Evolutionary conservation across 2,888 invertebrate genomes (phyloP).

Genomic region (Linyphia triangularis): DNA sequence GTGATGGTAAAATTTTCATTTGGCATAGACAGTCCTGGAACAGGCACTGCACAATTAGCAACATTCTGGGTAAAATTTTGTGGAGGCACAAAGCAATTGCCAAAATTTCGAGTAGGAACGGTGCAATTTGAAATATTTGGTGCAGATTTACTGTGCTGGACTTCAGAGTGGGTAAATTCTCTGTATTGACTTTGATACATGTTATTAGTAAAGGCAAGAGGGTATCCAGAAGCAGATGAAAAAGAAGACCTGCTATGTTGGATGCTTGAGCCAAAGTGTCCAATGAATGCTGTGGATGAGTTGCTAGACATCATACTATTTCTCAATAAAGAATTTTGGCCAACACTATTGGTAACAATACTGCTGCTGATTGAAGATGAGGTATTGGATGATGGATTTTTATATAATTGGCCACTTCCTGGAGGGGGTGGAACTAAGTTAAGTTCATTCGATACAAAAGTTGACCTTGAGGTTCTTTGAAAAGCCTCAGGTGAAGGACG

Average conservation of each 20-base stretch:
- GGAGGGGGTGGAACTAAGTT: conserved; percentile 67
- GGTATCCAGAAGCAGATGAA: conserved; percentile 16
- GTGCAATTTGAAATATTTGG: conserved; percentile 35
- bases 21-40: conserved; percentile 24
- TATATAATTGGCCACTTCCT: conserved; percentile 42
- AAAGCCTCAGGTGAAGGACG: conserved; percentile 27
- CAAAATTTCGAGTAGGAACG: conserved; percentile 4
- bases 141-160: conserved; percentile 60
- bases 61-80: conserved; percentile 6
- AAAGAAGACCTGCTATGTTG: conserved; percentile 5
- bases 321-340: conserved; percentile 17
- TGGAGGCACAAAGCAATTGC: background rate
- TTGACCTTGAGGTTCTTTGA: background rate
- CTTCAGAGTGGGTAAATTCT: conserved; percentile 14
- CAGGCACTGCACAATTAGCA: background rate
- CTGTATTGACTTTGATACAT: conserved; percentile 53
- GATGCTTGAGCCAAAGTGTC: conserved; percentile 11
- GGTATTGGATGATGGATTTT: background rate
- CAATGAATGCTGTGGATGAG: background rate
- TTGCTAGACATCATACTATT: background rate
- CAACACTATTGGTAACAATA: background rate
- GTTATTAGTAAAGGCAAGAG: conserved; percentile 57
- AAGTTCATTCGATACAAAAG: conserved; percentile 49
- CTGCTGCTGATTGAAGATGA: background rate
- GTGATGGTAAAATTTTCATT: conserved; percentile 16